Percentiles rank a stretch among this genome's conserved stretches.
These are phyloP conservation scores for Tauraco erythrolophus DNA, from an alignment of 2,113 vertebrate species.

Conservation along the genomic window DNA sequence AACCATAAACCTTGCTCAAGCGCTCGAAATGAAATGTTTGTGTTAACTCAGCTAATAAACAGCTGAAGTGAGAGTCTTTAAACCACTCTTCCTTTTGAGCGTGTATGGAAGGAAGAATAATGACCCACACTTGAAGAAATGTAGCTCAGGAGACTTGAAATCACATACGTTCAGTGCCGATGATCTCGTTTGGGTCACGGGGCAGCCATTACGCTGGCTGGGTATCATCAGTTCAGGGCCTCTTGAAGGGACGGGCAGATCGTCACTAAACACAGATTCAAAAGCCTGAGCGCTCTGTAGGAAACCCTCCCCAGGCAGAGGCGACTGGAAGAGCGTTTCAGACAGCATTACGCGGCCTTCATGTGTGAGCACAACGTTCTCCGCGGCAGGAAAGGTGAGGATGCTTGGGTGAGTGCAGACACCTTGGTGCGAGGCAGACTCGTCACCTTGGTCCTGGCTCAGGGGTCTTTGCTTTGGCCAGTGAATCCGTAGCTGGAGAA, in stretches of 20 bases:
- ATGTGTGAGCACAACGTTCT: rapidly evolving
- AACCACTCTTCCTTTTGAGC: background rate
- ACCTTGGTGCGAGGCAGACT: background rate
- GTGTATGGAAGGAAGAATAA: background rate
- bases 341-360: rapidly evolving
- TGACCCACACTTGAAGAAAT: constrained; percentile 2
- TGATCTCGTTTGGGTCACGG: background rate
- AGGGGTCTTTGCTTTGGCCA: background rate
- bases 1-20: constrained; percentile 39
- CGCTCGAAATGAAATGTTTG: constrained; percentile 18
- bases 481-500: background rate
- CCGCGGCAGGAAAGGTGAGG: background rate
- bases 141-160: constrained; percentile 31
- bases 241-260: background rate
- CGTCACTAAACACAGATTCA: background rate
- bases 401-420: background rate
- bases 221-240: background rate
- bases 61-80: constrained; percentile 39
- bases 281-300: background rate
- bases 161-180: background rate
- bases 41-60: constrained; percentile 53
- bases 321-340: background rate
- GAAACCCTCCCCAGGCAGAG: background rate
- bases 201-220: background rate
- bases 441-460: background rate